phyloP scores from a whole-genome alignment of 2,113 vertebrate genomes.

The Trichomycterus rosablanca region DNA sequence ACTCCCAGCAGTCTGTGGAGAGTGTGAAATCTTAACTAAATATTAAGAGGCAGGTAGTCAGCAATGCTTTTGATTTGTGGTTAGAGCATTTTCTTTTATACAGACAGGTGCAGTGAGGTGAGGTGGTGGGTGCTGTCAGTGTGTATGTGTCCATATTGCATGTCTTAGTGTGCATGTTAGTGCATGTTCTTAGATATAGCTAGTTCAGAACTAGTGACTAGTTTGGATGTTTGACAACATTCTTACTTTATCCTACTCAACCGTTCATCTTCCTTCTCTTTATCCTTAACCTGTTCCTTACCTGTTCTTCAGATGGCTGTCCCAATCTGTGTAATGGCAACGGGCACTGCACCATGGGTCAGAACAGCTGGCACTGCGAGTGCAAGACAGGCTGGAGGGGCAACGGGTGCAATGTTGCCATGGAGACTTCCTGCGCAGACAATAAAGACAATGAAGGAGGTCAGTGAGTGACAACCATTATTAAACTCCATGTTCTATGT shows the following conservation, averaged over 20 bases:
- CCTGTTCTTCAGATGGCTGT: slow-evolving; percentile 86
- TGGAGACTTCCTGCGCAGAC: slow-evolving; percentile 98
- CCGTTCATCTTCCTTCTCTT: not conserved
- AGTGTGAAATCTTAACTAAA: slow-evolving; percentile 39
- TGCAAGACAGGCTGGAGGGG: slow-evolving; percentile 99
- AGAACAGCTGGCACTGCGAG: slow-evolving; percentile 99
- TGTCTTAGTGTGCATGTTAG: slow-evolving; percentile 37
- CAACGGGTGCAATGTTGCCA: slow-evolving; percentile 93
- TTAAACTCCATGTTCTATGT: too few species aligned
- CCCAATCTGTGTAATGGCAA: slow-evolving; percentile 97
- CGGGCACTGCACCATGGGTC: slow-evolving; percentile 95
- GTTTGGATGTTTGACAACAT: not conserved
- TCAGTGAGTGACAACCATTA: slow-evolving; percentile 58
- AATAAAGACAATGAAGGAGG: slow-evolving; percentile 99
- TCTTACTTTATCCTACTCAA: not conserved
- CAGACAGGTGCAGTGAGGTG: not conserved
- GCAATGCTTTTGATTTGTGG: not conserved
- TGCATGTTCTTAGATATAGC: slow-evolving; percentile 33
- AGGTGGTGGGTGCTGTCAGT: slow-evolving; percentile 17
- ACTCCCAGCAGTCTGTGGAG: slow-evolving; percentile 4
- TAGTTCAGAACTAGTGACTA: slow-evolving; percentile 21
- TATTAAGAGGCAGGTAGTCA: slow-evolving; percentile 4
- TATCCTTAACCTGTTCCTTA: slow-evolving; percentile 34
- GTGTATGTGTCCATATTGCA: slow-evolving; percentile 28
- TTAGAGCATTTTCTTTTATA: not conserved